phyloP scores from a whole-genome alignment of 2,888 invertebrate genomes.

The Stenodema calcarata region DNA sequence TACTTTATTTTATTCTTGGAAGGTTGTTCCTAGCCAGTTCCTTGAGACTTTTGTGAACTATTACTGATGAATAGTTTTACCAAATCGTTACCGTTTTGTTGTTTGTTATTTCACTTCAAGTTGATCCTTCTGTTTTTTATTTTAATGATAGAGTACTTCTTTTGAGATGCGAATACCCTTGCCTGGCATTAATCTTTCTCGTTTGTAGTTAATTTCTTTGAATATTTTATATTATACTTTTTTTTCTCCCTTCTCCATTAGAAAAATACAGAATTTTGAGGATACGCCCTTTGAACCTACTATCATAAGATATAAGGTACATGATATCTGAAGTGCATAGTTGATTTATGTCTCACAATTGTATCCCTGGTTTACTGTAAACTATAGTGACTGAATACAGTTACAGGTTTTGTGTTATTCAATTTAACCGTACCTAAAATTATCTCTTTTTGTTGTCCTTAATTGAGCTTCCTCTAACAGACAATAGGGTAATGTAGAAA shows the following conservation, averaged over 20 bases:
- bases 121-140: constrained; percentile 9
- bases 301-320: background rate
- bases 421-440: background rate
- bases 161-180: constrained; percentile 21
- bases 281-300: background rate
- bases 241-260: background rate
- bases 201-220: background rate
- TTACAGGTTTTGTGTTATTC: background rate
- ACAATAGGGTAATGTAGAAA: background rate
- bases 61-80: constrained; percentile 8
- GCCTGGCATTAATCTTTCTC: background rate
- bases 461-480: background rate
- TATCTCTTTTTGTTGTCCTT: background rate
- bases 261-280: background rate
- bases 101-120: background rate
- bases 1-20: background rate
- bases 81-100: constrained; percentile 25
- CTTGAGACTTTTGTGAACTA: background rate
- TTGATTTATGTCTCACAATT: background rate
- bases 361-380: background rate
- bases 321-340: background rate
- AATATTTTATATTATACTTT: background rate
- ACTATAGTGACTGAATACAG: background rate
- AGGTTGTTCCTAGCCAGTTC: constrained; percentile 25
- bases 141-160: background rate